phyloP scores from a whole-genome alignment of 2,113 vertebrate species.

The Oceanodroma tethys region DNA sequence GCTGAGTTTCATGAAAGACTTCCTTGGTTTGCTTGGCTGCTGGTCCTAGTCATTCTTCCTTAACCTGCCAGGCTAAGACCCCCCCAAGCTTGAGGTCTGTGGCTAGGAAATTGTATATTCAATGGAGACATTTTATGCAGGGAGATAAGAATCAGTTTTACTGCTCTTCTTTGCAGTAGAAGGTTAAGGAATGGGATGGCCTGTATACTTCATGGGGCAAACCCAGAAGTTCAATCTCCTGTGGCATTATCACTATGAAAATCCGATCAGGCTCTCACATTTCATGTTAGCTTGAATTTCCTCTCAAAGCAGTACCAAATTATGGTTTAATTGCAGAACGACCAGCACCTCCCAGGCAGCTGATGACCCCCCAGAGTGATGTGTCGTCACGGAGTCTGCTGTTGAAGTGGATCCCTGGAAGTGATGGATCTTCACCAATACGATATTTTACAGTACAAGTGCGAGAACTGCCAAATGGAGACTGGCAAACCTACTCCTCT shows the following conservation, averaged over 20 bases:
- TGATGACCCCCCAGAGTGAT: constrained; percentile 80
- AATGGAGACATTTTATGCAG: background rate
- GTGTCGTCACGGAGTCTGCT: constrained; percentile 82
- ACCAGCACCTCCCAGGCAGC: constrained; percentile 85
- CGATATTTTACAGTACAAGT: constrained; percentile 89
- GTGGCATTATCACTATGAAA: background rate
- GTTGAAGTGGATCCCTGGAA: constrained; percentile 85
- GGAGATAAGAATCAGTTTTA: background rate
- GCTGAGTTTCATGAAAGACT: background rate
- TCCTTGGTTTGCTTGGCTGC: background rate
- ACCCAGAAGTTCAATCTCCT: background rate
- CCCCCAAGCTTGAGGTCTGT: background rate
- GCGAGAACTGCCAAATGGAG: constrained; percentile 80
- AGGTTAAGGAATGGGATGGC: background rate
- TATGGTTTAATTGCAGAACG: constrained; percentile 77
- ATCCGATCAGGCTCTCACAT: background rate
- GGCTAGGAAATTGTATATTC: background rate
- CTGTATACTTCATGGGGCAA: background rate
- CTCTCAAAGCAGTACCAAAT: background rate
- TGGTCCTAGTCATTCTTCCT: background rate
- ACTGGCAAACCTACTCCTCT: constrained; percentile 84
- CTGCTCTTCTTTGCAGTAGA: background rate
- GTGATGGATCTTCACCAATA: constrained; percentile 87
- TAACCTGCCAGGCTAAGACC: background rate
- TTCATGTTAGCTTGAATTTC: background rate